phyloP scores from a whole-genome alignment of 1,140 invertebrate genomes.

The Caerostris extrusa region DNA sequence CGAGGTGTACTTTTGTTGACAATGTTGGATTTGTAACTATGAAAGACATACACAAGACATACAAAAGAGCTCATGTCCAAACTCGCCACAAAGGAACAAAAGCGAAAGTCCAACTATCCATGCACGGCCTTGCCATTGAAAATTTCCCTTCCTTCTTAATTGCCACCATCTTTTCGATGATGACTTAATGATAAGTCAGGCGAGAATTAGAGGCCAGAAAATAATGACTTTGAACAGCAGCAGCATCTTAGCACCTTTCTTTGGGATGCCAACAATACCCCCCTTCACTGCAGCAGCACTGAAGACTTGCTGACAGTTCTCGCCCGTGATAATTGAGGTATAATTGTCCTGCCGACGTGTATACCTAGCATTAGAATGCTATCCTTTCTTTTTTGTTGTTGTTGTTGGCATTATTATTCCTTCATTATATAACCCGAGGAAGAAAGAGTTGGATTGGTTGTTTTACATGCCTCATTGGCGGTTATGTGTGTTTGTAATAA shows the following conservation, averaged over 20 bases:
- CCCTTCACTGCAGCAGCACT: background rate
- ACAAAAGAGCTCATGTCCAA: background rate
- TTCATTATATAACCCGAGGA: background rate
- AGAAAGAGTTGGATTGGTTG: background rate
- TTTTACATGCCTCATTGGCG: slow-evolving; percentile 29
- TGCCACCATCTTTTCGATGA: background rate
- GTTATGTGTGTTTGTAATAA: slow-evolving; percentile 19
- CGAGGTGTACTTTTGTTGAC: background rate
- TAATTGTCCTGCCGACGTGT: slow-evolving; percentile 48
- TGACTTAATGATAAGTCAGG: slow-evolving; percentile 11
- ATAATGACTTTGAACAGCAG: slow-evolving; percentile 4
- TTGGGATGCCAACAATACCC: slow-evolving; percentile 16
- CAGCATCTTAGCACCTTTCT: slow-evolving; percentile 40
- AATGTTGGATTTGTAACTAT: background rate
- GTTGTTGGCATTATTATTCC: background rate
- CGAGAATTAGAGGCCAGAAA: slow-evolving; percentile 10
- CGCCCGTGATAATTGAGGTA: slow-evolving; percentile 56
- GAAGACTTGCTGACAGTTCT: slow-evolving; percentile 44
- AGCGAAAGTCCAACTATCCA: background rate
- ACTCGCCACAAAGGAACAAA: background rate
- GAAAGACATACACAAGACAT: background rate
- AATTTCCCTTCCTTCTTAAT: slow-evolving; percentile 30
- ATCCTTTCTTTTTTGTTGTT: background rate
- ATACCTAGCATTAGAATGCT: background rate
- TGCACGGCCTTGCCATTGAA: background rate